Conservation (phyloP, 1,140 invertebrate species). For the Brachystomella parvula region DNA sequence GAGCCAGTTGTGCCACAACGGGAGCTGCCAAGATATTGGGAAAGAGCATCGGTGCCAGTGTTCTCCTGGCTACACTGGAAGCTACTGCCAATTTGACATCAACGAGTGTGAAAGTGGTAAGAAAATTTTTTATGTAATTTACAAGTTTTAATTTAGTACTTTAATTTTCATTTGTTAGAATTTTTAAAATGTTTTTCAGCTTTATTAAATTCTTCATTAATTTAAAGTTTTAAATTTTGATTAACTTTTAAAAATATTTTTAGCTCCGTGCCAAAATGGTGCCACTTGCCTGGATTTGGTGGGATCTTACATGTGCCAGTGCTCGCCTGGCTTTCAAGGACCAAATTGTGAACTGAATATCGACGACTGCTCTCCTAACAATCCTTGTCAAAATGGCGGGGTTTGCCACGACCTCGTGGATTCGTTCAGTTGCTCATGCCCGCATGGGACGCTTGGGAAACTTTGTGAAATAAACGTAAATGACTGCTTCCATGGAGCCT, state of each 20-base stretch:
- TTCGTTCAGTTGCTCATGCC: slow-evolving; percentile 82
- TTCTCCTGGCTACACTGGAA: slow-evolving; percentile 75
- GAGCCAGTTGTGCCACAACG: slow-evolving; percentile 77
- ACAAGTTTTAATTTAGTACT: no score
- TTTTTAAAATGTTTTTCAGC: no score
- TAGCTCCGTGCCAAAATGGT: slow-evolving; percentile 78
- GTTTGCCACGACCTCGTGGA: slow-evolving; percentile 83
- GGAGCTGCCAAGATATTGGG: slow-evolving; percentile 79
- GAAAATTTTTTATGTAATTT: no score
- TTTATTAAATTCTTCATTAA: no score
- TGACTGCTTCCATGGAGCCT: slow-evolving; percentile 73
- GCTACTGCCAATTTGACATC: slow-evolving; percentile 72
- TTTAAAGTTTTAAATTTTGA: background rate
- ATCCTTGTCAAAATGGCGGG: slow-evolving; percentile 85
- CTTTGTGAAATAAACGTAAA: slow-evolving; percentile 85
- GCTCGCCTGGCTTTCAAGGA: slow-evolving; percentile 82
- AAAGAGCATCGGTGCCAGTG: slow-evolving; percentile 85
- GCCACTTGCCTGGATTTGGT: slow-evolving; percentile 76
- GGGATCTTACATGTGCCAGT: slow-evolving; percentile 75
- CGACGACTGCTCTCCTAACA: slow-evolving; percentile 48
- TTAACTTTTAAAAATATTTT: background rate
- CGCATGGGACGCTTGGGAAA: slow-evolving; percentile 67
- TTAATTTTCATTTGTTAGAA: background rate
- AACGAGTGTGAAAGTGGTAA: slow-evolving; percentile 68
- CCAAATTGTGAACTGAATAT: slow-evolving; percentile 76